These are phyloP conservation scores for Crotalus viridis DNA, from an alignment of 2,113 vertebrate species.

Conservation along the genomic window DNA sequence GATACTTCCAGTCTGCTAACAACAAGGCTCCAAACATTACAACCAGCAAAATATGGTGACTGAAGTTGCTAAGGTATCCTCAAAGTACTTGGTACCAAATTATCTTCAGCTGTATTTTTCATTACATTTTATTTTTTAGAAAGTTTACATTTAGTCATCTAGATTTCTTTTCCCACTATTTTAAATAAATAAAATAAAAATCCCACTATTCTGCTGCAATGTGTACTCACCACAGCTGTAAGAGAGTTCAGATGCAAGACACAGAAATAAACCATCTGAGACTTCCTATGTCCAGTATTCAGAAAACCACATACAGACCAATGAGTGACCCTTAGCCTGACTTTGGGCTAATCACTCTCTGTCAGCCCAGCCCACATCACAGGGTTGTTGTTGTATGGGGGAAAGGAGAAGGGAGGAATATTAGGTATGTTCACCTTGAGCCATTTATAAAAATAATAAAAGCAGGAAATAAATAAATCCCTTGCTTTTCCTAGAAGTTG, in stretches of 20 bases:
- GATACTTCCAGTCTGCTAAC: not conserved
- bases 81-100: not conserved
- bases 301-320: not conserved
- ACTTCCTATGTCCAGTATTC: not conserved
- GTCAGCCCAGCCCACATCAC: not conserved
- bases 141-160: not conserved
- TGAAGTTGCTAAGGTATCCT: not conserved
- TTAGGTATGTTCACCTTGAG: not conserved
- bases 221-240: not conserved
- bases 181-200: not conserved
- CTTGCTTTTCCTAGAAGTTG: not conserved
- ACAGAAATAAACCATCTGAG: not conserved
- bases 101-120: not conserved
- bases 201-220: not conserved
- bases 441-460: not conserved
- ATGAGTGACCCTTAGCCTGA: not conserved
- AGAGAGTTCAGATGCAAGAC: not conserved
- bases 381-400: not conserved
- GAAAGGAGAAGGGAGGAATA: not conserved
- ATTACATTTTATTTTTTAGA: not conserved
- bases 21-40: not conserved
- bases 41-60: not conserved
- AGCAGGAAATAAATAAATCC: not conserved
- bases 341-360: not conserved
- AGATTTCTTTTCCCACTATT: not conserved